A percentile compares a stretch with the other conserved stretches of the same genome.
These are phyloP conservation scores for Pampus argenteus DNA, from an alignment of 2,797 vertebrate genomes.

Conservation along the genomic window DNA sequence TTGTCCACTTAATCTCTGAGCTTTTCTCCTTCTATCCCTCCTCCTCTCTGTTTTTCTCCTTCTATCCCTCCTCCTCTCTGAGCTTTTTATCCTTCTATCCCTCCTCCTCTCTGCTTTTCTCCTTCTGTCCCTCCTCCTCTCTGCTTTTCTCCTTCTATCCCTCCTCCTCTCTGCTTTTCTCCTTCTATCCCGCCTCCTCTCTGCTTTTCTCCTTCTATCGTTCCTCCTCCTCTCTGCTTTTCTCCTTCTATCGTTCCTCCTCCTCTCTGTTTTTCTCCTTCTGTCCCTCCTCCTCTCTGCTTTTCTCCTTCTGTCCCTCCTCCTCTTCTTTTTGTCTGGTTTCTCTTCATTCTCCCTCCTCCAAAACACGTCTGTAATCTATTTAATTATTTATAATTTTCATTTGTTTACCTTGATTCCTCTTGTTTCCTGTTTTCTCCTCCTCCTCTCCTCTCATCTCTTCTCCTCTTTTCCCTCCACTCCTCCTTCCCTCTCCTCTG, in stretches of 20 bases:
- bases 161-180: no score
- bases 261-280: no score
- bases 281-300: no score
- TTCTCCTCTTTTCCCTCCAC: neutral
- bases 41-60: conserved; percentile 46
- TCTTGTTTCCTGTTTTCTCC: conserved; percentile 3
- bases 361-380: neutral
- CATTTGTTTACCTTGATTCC: conserved; percentile 10
- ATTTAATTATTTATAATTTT: conserved; percentile 18
- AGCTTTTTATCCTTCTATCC: conserved; percentile 53
- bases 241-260: no score
- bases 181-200: no score
- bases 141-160: no score
- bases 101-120: conserved; percentile 54
- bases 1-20: conserved; percentile 77
- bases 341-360: neutral
- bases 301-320: conserved; percentile 1
- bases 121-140: conserved; percentile 19
- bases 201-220: conserved; percentile 54
- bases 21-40: conserved; percentile 40
- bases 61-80: conserved; percentile 67
- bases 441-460: neutral
- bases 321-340: conserved; percentile 25
- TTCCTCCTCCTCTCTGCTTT: no score
- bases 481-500: neutral